Evolutionary conservation across 2,797 vertebrate genomes (phyloP).

Genomic region (Cottoperca gobio): DNA sequence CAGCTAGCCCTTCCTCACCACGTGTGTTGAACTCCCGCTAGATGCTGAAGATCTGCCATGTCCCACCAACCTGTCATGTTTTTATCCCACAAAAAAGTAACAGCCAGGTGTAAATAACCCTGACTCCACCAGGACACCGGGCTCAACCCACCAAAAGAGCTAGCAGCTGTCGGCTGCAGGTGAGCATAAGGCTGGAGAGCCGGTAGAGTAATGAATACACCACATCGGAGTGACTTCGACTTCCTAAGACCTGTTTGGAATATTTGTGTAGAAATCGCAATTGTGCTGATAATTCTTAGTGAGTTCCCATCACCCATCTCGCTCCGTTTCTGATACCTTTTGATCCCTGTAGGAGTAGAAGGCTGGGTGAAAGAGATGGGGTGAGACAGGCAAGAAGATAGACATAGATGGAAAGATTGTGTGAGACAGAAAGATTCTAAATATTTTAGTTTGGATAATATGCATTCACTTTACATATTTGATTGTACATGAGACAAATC

Average conservation of each 20-base stretch:
- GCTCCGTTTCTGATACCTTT: conserved; percentile 53
- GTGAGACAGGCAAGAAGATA: conserved; percentile 31
- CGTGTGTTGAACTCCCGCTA: conserved; percentile 71
- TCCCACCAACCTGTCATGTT: conserved; percentile 75
- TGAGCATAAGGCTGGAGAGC: conserved; percentile 65
- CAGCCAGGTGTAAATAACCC: conserved; percentile 70
- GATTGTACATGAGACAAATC: conserved; percentile 11
- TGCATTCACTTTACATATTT: conserved; percentile 36
- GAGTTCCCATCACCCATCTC: conserved; percentile 10
- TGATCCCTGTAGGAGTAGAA: conserved; percentile 51
- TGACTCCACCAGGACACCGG: conserved; percentile 61
- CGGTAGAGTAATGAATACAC: conserved; percentile 62
- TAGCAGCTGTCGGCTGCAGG: conserved; percentile 70
- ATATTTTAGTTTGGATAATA: conserved; percentile 13
- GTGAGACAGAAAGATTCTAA: neutral
- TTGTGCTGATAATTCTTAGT: conserved; percentile 39
- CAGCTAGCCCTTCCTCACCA: conserved; percentile 45
- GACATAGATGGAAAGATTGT: conserved; percentile 23
- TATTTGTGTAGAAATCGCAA: conserved; percentile 61
- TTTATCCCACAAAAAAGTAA: conserved; percentile 71
- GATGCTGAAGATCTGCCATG: conserved; percentile 54
- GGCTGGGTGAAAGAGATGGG: conserved; percentile 34
- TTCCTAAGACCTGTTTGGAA: conserved; percentile 63
- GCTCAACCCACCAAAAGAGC: conserved; percentile 63
- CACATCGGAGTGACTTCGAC: conserved; percentile 47